Evolutionary conservation across 2,113 vertebrate species (phyloP).

Genomic region (Callithrix jacchus): DNA sequence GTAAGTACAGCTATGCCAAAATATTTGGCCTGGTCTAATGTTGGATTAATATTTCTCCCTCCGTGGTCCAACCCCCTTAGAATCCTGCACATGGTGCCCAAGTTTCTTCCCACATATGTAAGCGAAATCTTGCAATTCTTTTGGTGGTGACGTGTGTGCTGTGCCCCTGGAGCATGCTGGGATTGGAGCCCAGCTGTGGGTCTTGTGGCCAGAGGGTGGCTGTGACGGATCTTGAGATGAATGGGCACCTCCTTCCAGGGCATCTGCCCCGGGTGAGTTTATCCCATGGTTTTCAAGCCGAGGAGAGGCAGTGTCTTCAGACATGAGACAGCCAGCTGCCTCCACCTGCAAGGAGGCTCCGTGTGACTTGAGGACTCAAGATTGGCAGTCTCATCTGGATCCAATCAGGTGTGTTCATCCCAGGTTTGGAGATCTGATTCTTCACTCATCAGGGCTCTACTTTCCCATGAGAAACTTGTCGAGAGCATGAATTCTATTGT

Average conservation of each 20-base stretch:
- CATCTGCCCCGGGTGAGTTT: neutral
- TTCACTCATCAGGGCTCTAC: neutral
- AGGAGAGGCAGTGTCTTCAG: neutral
- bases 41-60: too few relatives aligned
- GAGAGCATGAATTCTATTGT: neutral
- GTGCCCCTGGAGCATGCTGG: accelerated
- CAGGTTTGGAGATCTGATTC: neutral
- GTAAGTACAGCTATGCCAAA: neutral
- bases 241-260: accelerated
- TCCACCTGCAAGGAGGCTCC: neutral
- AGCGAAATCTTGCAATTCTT: neutral
- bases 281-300: neutral
- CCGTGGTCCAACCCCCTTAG: neutral
- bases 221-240: neutral
- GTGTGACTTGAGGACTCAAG: neutral
- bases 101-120: accelerated
- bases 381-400: accelerated
- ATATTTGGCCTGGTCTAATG: accelerated
- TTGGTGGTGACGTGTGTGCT: neutral
- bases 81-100: neutral
- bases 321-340: accelerated
- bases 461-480: neutral
- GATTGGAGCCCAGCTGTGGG: neutral
- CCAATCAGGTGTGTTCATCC: neutral
- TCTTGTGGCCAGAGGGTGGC: neutral